phyloP scores from a whole-genome alignment of 2,888 invertebrate species.

The Trachelus tabidus region DNA sequence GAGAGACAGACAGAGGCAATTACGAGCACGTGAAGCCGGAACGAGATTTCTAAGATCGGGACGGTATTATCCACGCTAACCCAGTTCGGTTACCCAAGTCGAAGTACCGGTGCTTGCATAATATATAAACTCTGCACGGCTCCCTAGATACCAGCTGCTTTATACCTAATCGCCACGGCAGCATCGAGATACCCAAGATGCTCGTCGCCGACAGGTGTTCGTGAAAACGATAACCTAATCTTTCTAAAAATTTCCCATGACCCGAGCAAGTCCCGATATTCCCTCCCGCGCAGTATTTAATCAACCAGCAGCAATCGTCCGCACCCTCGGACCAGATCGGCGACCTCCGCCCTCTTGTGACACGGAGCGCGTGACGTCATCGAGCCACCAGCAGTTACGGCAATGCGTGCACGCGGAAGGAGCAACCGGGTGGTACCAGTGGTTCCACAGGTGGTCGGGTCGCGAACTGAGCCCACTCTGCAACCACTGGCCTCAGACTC shows the following conservation, averaged over 20 bases:
- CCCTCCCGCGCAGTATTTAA: neutral
- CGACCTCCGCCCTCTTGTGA: neutral
- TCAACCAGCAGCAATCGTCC: neutral
- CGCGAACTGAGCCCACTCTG: conserved; percentile 57
- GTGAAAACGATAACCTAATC: neutral
- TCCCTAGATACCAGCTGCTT: neutral
- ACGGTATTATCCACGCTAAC: neutral
- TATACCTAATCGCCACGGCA: neutral
- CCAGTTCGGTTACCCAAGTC: neutral
- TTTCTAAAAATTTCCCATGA: neutral
- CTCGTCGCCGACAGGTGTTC: neutral
- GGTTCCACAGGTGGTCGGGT: conserved; percentile 55
- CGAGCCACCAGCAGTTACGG: neutral
- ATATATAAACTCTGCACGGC: neutral
- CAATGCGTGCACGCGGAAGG: conserved; percentile 40
- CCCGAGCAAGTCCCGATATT: neutral
- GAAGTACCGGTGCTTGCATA: neutral
- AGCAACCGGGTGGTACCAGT: conserved; percentile 32
- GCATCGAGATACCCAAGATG: neutral
- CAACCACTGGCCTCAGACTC: conserved; percentile 26
- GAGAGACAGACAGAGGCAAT: neutral
- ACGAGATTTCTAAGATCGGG: neutral
- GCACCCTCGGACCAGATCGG: neutral
- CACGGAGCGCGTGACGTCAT: neutral
- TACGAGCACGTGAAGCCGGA: neutral